These are phyloP conservation scores for Dicrostonyx torquatus DNA, from an alignment of 2,797 vertebrate species.

Conservation along the genomic window DNA sequence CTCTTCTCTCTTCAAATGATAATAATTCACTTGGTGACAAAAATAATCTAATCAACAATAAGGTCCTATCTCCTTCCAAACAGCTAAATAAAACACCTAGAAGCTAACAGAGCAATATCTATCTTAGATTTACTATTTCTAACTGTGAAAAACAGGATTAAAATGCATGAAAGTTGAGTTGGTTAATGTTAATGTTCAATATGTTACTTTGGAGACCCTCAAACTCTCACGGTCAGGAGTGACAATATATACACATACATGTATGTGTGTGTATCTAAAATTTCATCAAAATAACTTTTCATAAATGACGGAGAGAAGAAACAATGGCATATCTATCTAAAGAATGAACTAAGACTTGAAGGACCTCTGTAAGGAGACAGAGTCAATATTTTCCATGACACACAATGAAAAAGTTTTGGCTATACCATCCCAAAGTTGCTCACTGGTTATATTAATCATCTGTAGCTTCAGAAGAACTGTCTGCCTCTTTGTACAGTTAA, in stretches of 20 bases:
- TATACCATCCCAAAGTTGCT: background rate
- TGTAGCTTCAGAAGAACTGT: background rate
- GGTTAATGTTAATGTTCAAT: slow-evolving; percentile 35
- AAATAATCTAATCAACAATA: slow-evolving; percentile 45
- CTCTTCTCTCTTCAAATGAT: background rate
- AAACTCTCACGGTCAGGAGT: background rate
- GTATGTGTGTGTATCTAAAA: background rate
- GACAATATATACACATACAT: no score
- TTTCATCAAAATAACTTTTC: slow-evolving; percentile 32
- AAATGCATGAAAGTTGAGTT: slow-evolving; percentile 36
- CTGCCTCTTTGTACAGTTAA: background rate
- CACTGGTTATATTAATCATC: background rate
- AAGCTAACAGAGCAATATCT: background rate
- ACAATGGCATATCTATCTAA: background rate
- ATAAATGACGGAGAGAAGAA: slow-evolving; percentile 32
- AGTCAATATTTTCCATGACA: slow-evolving; percentile 38
- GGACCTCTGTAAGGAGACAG: slow-evolving; percentile 30
- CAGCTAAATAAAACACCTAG: background rate
- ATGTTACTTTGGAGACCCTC: background rate
- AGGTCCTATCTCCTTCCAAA: slow-evolving; percentile 31
- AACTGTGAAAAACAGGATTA: slow-evolving; percentile 35
- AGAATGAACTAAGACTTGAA: background rate
- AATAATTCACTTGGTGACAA: slow-evolving; percentile 21
- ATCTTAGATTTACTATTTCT: background rate
- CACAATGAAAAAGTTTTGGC: background rate